Percentiles rank a stretch among this genome's conserved stretches.
Evolutionary conservation across 1,140 invertebrate genomes (phyloP).

Genomic region (Caenorhabditis elegans): DNA sequence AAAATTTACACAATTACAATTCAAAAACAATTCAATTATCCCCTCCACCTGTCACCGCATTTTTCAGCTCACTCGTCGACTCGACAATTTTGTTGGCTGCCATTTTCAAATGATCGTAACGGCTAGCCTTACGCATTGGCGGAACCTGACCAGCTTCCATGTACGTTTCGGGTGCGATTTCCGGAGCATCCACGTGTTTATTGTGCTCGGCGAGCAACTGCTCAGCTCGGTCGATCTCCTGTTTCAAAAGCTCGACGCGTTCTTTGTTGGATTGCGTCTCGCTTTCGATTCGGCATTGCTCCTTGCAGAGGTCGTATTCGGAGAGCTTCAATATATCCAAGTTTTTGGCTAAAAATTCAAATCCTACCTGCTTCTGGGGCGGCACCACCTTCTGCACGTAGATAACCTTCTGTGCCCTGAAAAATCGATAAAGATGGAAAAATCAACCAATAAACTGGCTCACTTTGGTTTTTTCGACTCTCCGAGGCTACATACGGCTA

Average conservation of each 20-base stretch:
- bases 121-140: background rate
- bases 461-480: background rate
- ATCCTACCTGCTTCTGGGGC: background rate
- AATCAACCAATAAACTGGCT: background rate
- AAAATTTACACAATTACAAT: background rate
- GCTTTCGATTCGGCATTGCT: background rate
- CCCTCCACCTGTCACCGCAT: background rate
- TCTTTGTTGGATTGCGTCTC: background rate
- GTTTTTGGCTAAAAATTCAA: too few species aligned
- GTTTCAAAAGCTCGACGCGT: background rate
- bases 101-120: constrained; percentile 16
- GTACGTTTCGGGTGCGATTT: background rate
- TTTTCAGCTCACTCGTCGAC: constrained; percentile 10
- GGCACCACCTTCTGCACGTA: background rate
- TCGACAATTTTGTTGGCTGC: constrained; percentile 10
- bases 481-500: background rate
- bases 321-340: background rate
- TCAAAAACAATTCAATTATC: background rate
- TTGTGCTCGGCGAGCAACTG: background rate
- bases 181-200: background rate
- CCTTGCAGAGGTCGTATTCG: constrained; percentile 1
- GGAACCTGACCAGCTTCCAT: background rate
- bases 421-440: background rate
- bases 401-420: background rate
- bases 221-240: background rate